These are phyloP conservation scores for Globodera ellingtonae DNA, from an alignment of 1,140 invertebrate genomes.

Conservation along the genomic window DNA sequence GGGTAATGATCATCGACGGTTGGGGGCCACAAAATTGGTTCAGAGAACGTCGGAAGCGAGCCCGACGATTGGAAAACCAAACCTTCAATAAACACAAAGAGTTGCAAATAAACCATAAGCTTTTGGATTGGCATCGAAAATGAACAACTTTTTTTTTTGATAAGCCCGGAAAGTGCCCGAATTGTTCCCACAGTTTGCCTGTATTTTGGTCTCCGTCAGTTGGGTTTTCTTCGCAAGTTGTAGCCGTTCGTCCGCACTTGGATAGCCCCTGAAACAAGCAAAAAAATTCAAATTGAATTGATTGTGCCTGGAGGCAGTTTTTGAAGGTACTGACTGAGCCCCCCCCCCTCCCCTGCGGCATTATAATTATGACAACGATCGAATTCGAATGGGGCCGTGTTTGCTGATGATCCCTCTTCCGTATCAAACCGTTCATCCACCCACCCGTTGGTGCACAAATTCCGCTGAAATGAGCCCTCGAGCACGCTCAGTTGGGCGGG, in stretches of 20 bases:
- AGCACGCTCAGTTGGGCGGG: conserved; percentile 97
- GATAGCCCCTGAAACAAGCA: conserved; percentile 65
- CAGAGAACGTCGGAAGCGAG: conserved; percentile 44
- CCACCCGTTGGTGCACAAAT: conserved; percentile 64
- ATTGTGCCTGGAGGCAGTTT: too few species aligned
- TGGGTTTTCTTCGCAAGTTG: conserved; percentile 50
- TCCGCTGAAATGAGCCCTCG: conserved; percentile 78
- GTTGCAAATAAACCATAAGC: not conserved
- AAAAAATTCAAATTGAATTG: too few species aligned
- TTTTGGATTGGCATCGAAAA: not conserved
- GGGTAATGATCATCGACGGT: not conserved
- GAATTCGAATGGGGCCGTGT: too few species aligned
- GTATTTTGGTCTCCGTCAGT: conserved; percentile 57
- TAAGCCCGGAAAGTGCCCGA: too few species aligned
- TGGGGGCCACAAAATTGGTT: not conserved
- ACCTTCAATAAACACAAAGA: conserved; percentile 43
- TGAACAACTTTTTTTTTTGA: too few species aligned
- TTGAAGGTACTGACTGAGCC: too few species aligned
- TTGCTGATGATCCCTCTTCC: not conserved
- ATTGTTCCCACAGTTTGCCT: conserved; percentile 40
- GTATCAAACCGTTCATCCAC: conserved; percentile 25
- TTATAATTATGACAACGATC: too few species aligned
- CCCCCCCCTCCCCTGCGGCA: too few species aligned
- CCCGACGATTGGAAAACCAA: conserved; percentile 61
- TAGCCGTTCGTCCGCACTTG: conserved; percentile 48